Conservation (phyloP, 2,888 invertebrate species). For the Tinea pellionella region DNA sequence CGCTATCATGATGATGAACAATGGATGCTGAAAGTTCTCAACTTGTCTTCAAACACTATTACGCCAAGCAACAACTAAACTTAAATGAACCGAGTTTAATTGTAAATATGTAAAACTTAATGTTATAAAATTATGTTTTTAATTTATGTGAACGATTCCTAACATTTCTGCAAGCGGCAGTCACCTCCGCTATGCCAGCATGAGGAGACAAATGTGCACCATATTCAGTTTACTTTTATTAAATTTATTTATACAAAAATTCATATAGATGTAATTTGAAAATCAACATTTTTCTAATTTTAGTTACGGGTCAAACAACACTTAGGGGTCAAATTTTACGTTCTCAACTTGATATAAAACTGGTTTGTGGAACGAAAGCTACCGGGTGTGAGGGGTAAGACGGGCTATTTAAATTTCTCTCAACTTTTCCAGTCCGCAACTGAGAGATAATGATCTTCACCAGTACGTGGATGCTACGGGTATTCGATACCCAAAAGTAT, state of each 20-base stretch:
- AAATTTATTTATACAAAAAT: too few relatives aligned
- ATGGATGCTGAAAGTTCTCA: constrained; percentile 4
- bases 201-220: too few relatives aligned
- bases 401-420: constrained; percentile 61
- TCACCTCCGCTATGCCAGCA: too few relatives aligned
- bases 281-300: too few relatives aligned
- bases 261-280: too few relatives aligned
- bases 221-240: too few relatives aligned
- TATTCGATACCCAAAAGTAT: background rate
- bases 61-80: background rate
- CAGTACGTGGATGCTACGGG: constrained; percentile 47
- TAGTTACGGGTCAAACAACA: background rate
- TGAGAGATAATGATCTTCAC: constrained; percentile 64
- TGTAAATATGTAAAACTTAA: too few relatives aligned
- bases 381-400: constrained; percentile 25
- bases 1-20: constrained; percentile 11
- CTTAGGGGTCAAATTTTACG: background rate
- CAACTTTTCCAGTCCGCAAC: constrained; percentile 18
- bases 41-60: constrained; percentile 4
- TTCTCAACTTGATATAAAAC: too few relatives aligned
- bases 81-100: too few relatives aligned
- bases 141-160: too few relatives aligned
- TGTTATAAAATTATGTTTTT: too few relatives aligned
- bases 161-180: too few relatives aligned
- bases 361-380: constrained; percentile 16